A percentile compares a stretch with the other conserved stretches of the same genome.
Evolutionary conservation across 2,888 invertebrate species (phyloP).

Genomic region (Chaitophorus viminalis): DNA sequence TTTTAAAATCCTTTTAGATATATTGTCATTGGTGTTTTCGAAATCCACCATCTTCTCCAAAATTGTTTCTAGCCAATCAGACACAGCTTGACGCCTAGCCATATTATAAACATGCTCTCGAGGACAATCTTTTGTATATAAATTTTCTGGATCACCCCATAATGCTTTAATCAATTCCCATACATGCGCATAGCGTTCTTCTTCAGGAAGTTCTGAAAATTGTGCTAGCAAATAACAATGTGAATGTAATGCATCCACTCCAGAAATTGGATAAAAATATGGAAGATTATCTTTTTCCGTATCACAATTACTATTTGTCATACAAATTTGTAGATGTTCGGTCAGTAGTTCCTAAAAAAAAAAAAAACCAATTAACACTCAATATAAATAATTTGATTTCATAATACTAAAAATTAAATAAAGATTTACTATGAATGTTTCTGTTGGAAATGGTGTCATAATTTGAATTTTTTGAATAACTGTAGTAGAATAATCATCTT

Average conservation of each 20-base stretch:
- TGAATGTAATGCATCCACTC: constrained; percentile 71
- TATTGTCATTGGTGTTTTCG: constrained; percentile 66
- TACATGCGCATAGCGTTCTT: constrained; percentile 68
- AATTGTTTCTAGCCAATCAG: constrained; percentile 74
- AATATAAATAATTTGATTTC: no score
- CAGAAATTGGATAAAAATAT: constrained; percentile 66
- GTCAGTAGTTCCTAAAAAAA: constrained; percentile 60
- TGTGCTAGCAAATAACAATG: constrained; percentile 69
- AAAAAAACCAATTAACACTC: not conserved
- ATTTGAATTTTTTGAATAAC: constrained; percentile 61
- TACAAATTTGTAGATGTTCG: constrained; percentile 63
- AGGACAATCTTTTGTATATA: constrained; percentile 40
- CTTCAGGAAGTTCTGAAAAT: constrained; percentile 65
- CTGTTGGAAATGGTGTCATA: constrained; percentile 46
- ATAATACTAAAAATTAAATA: no score
- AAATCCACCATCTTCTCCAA: constrained; percentile 69
- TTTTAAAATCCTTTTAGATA: constrained; percentile 67
- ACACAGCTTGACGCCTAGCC: constrained; percentile 73
- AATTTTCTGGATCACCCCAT: constrained; percentile 78
- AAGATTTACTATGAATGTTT: constrained; percentile 54
- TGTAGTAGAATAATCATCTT: constrained; percentile 57
- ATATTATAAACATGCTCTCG: constrained; percentile 70
- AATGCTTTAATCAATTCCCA: constrained; percentile 84
- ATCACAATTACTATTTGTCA: constrained; percentile 58
- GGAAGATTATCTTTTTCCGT: constrained; percentile 31